phyloP scores from a whole-genome alignment of 2,888 invertebrate genomes.

The Acanthopleura granulata region DNA sequence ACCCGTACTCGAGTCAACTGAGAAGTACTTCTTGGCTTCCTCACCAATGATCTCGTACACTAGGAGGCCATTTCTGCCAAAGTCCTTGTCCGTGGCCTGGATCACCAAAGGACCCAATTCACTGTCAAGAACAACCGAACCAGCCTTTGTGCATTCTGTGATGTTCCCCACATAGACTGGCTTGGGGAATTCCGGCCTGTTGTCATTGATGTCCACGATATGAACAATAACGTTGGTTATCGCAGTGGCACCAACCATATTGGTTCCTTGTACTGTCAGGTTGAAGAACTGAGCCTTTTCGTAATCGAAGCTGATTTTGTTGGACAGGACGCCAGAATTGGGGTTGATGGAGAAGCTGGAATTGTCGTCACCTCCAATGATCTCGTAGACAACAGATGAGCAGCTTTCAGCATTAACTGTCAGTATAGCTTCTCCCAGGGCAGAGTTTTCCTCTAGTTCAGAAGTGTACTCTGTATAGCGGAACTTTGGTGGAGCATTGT shows the following conservation, averaged over 20 bases:
- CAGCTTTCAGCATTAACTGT: slow-evolving; percentile 53
- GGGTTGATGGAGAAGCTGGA: slow-evolving; percentile 87
- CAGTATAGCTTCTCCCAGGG: slow-evolving; percentile 47
- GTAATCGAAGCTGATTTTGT: slow-evolving; percentile 80
- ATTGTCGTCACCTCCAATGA: slow-evolving; percentile 83
- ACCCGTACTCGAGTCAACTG: slow-evolving; percentile 92
- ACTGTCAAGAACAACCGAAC: slow-evolving; percentile 78
- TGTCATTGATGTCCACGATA: slow-evolving; percentile 84
- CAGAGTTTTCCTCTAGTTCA: slow-evolving; percentile 57
- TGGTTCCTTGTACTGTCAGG: slow-evolving; percentile 85
- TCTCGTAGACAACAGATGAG: slow-evolving; percentile 75
- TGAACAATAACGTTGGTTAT: slow-evolving; percentile 82
- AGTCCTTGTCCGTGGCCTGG: slow-evolving; percentile 86
- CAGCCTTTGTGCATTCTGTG: slow-evolving; percentile 76
- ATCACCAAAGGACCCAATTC: slow-evolving; percentile 85
- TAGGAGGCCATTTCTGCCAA: slow-evolving; percentile 84
- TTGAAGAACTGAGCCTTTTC: slow-evolving; percentile 84
- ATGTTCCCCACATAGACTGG: slow-evolving; percentile 84
- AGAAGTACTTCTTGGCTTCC: slow-evolving; percentile 77
- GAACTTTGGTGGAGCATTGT: slow-evolving; percentile 94
- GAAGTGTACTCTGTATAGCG: slow-evolving; percentile 48
- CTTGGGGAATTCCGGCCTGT: slow-evolving; percentile 81
- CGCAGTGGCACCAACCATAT: slow-evolving; percentile 85
- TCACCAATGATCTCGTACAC: slow-evolving; percentile 88
- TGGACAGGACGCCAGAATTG: slow-evolving; percentile 84